Conservation (phyloP, 2,113 vertebrate genomes). For the Cheirogaleus medius region DNA sequence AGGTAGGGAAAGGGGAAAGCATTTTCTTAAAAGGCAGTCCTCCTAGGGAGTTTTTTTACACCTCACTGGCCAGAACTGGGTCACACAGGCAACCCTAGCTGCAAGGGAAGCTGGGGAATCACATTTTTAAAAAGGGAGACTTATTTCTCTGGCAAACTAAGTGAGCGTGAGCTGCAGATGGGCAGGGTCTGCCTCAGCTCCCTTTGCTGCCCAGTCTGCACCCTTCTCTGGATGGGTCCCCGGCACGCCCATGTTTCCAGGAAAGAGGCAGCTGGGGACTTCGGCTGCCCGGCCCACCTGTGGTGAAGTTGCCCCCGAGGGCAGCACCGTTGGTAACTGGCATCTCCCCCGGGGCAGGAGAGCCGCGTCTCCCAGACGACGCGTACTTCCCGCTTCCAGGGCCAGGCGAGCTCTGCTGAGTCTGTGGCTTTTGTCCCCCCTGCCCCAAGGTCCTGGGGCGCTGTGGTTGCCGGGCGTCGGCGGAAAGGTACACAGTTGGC, state of each 20-base stretch:
- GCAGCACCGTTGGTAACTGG: background rate
- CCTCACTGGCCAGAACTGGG: background rate
- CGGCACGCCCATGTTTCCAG: background rate
- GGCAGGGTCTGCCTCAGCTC: background rate
- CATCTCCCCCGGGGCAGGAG: background rate
- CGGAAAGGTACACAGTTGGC: background rate
- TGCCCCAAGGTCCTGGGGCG: fast-evolving
- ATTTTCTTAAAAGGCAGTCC: background rate
- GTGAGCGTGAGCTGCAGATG: background rate
- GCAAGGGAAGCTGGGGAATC: background rate
- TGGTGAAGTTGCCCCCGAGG: background rate
- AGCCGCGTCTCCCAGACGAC: background rate
- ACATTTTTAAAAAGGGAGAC: background rate
- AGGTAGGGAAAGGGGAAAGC: background rate
- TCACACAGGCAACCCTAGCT: background rate
- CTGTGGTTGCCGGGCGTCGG: fast-evolving
- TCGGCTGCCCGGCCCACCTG: background rate
- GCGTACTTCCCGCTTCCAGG: fast-evolving
- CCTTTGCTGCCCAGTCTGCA: fast-evolving
- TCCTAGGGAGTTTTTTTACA: background rate
- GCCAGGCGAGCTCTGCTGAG: background rate
- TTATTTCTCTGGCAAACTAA: background rate
- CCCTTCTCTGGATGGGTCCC: background rate
- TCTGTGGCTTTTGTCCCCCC: background rate
- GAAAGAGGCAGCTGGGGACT: background rate